Evolutionary conservation across 2,888 invertebrate genomes (phyloP).

Genomic region (Trichogramma dendrolimi): DNA sequence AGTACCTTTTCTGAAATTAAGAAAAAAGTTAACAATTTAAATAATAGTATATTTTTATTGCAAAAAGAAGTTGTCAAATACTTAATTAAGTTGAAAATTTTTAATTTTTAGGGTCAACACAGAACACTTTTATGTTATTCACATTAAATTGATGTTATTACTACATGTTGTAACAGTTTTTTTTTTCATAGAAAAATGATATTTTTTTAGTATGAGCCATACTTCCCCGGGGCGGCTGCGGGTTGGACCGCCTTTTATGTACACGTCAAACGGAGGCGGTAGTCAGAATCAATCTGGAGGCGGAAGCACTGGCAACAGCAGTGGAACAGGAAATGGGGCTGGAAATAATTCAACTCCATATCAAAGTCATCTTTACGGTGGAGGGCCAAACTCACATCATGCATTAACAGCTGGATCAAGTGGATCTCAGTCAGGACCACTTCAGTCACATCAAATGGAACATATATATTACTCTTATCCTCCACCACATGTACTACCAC

Average conservation of each 20-base stretch:
- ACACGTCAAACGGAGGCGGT: slow-evolving; percentile 46
- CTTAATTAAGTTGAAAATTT: no score
- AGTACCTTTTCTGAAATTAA: no score
- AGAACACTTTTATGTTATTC: no score
- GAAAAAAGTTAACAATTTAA: no score
- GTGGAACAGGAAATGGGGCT: slow-evolving; percentile 32
- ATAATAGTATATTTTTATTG: no score
- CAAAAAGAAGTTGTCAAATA: no score
- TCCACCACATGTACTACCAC: slow-evolving; percentile 38
- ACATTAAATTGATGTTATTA: no score
- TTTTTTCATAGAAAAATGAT: no score
- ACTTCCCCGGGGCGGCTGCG: slow-evolving; percentile 48
- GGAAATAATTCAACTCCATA: slow-evolving; percentile 31
- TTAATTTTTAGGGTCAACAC: no score
- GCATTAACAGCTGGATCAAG: slow-evolving; percentile 9
- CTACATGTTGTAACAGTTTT: no score
- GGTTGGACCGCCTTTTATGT: slow-evolving; percentile 52
- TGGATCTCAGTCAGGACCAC: slow-evolving; percentile 25
- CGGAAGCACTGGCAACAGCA: slow-evolving; percentile 43
- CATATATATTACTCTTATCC: slow-evolving; percentile 46
- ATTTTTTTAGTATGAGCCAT: slow-evolving; percentile 47
- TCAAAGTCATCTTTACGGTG: slow-evolving; percentile 42
- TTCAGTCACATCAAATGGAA: slow-evolving; percentile 44
- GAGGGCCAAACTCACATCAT: slow-evolving; percentile 30
- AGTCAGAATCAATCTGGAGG: no score